Percentiles rank a stretch among this genome's conserved stretches.
These are phyloP conservation scores for Trogon surrucura DNA, from an alignment of 2,113 vertebrate genomes.

Conservation along the genomic window DNA sequence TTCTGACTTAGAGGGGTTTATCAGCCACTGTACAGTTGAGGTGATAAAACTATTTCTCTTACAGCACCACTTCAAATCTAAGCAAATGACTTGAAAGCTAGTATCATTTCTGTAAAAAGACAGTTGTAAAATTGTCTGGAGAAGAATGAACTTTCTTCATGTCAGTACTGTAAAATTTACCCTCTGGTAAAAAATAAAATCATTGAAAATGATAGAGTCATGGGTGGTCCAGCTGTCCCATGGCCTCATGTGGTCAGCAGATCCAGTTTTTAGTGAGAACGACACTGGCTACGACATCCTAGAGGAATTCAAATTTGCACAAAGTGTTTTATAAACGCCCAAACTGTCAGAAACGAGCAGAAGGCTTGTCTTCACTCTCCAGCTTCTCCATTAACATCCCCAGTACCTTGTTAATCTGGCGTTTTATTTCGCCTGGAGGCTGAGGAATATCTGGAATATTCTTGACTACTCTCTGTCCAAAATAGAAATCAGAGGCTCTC, in stretches of 20 bases:
- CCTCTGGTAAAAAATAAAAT: neutral
- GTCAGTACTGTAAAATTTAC: neutral
- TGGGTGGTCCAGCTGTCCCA: slow-evolving; percentile 10
- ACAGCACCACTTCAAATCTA: neutral
- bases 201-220: neutral
- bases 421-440: neutral
- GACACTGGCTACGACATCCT: neutral
- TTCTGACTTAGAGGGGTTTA: neutral
- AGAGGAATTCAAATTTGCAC: neutral
- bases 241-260: slow-evolving; percentile 1
- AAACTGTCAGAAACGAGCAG: neutral
- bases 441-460: slow-evolving; percentile 38
- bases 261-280: neutral
- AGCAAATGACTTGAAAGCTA: neutral
- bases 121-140: neutral
- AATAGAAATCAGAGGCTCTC: slow-evolving; percentile 19
- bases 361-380: neutral
- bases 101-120: neutral
- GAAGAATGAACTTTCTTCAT: neutral
- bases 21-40: neutral
- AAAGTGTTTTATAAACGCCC: neutral
- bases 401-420: neutral
- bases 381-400: slow-evolving; percentile 1
- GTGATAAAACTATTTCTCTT: neutral
- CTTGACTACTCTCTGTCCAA: slow-evolving; percentile 1